Conservation (phyloP, 2,888 invertebrate species). For the Incurvaria masculella region DNA sequence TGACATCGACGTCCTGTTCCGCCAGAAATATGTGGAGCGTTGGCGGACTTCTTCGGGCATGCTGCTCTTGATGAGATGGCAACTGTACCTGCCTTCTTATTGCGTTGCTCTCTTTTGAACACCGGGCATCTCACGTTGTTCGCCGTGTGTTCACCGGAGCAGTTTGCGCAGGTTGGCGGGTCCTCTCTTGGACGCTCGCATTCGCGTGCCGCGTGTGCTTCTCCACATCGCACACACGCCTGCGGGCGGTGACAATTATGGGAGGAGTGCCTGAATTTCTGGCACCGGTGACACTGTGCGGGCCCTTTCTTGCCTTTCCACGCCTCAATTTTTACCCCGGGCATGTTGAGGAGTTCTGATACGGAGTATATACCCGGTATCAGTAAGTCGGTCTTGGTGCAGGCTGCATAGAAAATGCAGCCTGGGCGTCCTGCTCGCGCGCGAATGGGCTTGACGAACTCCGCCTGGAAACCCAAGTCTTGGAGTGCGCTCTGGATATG, state of each 20-base stretch:
- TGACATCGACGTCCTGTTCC: neutral
- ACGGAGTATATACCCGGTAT: no score
- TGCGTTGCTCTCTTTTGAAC: neutral
- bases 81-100: no score
- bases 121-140: no score
- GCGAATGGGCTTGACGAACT: neutral
- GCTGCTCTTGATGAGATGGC: neutral
- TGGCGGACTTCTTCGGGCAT: no score
- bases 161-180: constrained; percentile 9
- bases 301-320: constrained; percentile 7
- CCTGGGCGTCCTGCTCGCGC: constrained; percentile 13
- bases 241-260: constrained; percentile 15
- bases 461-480: neutral
- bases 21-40: neutral
- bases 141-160: constrained; percentile 6
- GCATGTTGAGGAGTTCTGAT: no score
- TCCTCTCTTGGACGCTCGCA: neutral
- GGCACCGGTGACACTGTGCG: constrained; percentile 18
- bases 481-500: neutral
- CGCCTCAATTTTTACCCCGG: no score
- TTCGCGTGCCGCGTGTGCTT: neutral
- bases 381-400: neutral
- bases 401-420: constrained; percentile 1
- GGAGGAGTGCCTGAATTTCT: constrained; percentile 15
- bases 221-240: constrained; percentile 8